Evolutionary conservation across 1,140 invertebrate species (phyloP).

Genomic region (Diachasma alloeum): DNA sequence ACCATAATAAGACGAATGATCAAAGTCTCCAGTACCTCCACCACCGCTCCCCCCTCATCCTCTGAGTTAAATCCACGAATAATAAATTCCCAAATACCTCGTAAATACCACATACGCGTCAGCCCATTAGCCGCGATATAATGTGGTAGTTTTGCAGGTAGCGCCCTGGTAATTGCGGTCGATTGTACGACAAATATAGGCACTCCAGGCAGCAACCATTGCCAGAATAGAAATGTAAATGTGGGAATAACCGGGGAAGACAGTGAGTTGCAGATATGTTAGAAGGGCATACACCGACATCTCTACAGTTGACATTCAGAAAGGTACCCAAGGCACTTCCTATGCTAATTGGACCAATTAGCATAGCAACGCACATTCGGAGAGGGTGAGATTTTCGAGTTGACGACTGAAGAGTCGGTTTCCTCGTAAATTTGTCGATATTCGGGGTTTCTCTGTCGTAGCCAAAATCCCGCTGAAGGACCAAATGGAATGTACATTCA

Average conservation of each 20-base stretch:
- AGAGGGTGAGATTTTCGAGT: conserved; percentile 40
- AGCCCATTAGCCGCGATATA: not conserved
- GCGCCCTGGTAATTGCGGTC: conserved; percentile 54
- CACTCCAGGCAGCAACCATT: conserved; percentile 16
- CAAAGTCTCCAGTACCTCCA: not conserved
- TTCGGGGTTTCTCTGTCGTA: conserved; percentile 5
- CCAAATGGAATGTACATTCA: conserved; percentile 19
- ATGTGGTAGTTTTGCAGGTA: conserved; percentile 14
- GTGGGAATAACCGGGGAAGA: not conserved
- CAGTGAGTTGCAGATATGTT: conserved; percentile 4
- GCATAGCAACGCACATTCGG: conserved; percentile 56
- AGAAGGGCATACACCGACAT: not conserved
- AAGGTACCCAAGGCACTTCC: conserved; percentile 47
- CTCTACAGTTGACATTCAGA: conserved; percentile 5
- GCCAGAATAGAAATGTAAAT: not conserved
- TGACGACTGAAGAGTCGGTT: conserved; percentile 51
- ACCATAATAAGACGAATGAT: not conserved
- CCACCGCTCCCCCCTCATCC: not conserved
- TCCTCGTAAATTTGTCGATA: conserved; percentile 65
- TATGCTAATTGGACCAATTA: conserved; percentile 65
- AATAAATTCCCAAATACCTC: not conserved
- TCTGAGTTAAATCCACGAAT: not conserved
- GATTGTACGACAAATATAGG: conserved; percentile 57
- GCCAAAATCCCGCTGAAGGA: not conserved
- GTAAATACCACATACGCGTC: not conserved